Evolutionary conservation across 2,888 invertebrate species (phyloP).

Genomic region (Drosophila peninsularis): DNA sequence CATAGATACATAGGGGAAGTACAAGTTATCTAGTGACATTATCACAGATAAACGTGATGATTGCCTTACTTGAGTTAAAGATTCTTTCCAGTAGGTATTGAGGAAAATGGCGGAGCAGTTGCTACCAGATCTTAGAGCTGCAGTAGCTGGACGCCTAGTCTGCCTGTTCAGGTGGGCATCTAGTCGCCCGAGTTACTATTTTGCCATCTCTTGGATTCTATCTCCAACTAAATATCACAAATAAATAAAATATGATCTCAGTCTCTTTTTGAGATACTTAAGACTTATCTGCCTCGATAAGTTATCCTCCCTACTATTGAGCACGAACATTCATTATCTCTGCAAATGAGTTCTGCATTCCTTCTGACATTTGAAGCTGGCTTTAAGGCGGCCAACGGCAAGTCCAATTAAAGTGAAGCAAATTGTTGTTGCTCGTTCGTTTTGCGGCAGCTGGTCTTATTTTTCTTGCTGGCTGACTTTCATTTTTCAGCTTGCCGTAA

Average conservation of each 20-base stretch:
- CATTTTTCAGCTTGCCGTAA: constrained; percentile 33
- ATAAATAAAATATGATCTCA: background rate
- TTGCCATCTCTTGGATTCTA: too few species aligned
- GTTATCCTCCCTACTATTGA: background rate
- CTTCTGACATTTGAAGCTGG: background rate
- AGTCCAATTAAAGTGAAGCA: constrained; percentile 16
- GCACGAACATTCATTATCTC: background rate
- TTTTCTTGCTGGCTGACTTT: constrained; percentile 31
- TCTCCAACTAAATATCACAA: too few species aligned
- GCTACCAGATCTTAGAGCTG: too few species aligned
- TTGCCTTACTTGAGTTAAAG: too few species aligned
- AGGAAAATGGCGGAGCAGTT: too few species aligned
- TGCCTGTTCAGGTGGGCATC: too few species aligned
- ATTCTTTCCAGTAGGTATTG: too few species aligned
- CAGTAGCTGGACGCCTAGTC: too few species aligned
- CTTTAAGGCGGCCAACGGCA: constrained; percentile 16
- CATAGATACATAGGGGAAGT: too few species aligned
- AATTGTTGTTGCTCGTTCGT: constrained; percentile 13
- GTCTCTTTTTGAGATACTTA: background rate
- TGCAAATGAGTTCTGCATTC: background rate
- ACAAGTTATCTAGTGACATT: too few species aligned
- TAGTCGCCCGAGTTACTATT: too few species aligned
- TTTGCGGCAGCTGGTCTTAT: constrained; percentile 9
- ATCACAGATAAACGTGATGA: too few species aligned
- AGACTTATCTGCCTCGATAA: background rate